Evolutionary conservation across 2,888 invertebrate species (phyloP).

Genomic region (Cerceris ruficornis): DNA sequence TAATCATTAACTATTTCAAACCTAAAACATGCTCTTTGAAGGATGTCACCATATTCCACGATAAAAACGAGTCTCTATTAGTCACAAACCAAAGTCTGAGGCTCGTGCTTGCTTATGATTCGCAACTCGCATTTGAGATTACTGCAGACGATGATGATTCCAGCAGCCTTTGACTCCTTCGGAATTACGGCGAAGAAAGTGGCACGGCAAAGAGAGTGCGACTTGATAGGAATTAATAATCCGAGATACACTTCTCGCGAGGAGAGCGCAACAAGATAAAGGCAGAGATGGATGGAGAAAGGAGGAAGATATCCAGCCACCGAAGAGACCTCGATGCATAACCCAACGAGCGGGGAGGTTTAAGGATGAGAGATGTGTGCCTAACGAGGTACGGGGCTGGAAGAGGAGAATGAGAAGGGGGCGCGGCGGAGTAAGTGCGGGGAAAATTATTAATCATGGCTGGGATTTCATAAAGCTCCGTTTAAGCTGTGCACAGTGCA

Average conservation of each 20-base stretch:
- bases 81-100: too few relatives aligned
- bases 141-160: not conserved
- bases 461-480: conserved; percentile 79
- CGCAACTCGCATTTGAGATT: too few relatives aligned
- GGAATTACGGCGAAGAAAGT: not conserved
- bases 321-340: conserved; percentile 60
- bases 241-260: conserved; percentile 17
- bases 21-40: too few relatives aligned
- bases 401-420: conserved; percentile 14
- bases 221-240: conserved; percentile 44
- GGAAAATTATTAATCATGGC: conserved; percentile 79
- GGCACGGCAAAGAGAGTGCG: conserved; percentile 14
- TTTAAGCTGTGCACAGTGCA: conserved; percentile 75
- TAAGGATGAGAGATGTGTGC: conserved; percentile 63
- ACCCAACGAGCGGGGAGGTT: conserved; percentile 56
- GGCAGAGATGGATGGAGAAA: conserved; percentile 32
- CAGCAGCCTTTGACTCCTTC: not conserved
- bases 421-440: conserved; percentile 36
- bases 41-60: too few relatives aligned
- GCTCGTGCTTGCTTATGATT: too few relatives aligned
- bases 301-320: conserved; percentile 35
- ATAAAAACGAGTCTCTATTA: too few relatives aligned
- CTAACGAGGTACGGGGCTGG: conserved; percentile 63
- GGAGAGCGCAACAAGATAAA: conserved; percentile 17
- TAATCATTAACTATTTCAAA: too few relatives aligned